These are phyloP conservation scores for Agrochola circellaris DNA, from an alignment of 2,888 invertebrate genomes.

Conservation along the genomic window DNA sequence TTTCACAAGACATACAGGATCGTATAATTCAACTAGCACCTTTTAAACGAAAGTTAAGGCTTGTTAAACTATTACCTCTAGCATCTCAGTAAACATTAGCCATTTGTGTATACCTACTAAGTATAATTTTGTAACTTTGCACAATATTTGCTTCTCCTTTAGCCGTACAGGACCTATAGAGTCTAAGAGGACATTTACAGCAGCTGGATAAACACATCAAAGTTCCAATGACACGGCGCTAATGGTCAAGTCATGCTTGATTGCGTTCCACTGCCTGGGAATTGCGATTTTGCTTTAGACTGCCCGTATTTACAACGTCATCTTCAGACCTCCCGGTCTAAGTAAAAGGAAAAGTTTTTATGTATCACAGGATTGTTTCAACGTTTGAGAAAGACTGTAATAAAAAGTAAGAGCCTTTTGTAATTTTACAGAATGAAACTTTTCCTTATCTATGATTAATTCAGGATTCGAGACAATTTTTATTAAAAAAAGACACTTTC, in stretches of 20 bases:
- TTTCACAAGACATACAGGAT: constrained; percentile 18
- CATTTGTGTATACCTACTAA: constrained; percentile 32
- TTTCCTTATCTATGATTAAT: constrained; percentile 1
- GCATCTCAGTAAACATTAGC: constrained; percentile 17
- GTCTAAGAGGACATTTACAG: constrained; percentile 44
- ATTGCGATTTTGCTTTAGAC: constrained; percentile 55
- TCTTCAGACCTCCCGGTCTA: constrained; percentile 64
- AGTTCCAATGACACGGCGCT: constrained; percentile 60
- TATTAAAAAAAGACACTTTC: background rate
- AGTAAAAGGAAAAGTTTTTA: constrained; percentile 48
- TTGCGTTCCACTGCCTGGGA: constrained; percentile 55
- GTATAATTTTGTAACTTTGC: constrained; percentile 19
- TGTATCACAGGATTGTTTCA: constrained; percentile 7
- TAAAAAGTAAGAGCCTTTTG: constrained; percentile 21
- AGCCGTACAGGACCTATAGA: constrained; percentile 13
- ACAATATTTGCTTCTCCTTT: constrained; percentile 36
- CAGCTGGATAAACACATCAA: constrained; percentile 70
- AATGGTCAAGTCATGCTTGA: constrained; percentile 68
- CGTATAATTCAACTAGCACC: constrained; percentile 34
- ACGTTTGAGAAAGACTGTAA: constrained; percentile 18
- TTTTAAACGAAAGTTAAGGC: constrained; percentile 36
- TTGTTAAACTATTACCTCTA: constrained; percentile 50
- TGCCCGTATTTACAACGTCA: constrained; percentile 61
- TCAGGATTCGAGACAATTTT: background rate
- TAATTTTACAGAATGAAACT: constrained; percentile 15